A percentile compares a stretch with the other conserved stretches of the same genome.
Conservation (phyloP, 2,888 invertebrate species). For the Platycheirus rosarum region DNA sequence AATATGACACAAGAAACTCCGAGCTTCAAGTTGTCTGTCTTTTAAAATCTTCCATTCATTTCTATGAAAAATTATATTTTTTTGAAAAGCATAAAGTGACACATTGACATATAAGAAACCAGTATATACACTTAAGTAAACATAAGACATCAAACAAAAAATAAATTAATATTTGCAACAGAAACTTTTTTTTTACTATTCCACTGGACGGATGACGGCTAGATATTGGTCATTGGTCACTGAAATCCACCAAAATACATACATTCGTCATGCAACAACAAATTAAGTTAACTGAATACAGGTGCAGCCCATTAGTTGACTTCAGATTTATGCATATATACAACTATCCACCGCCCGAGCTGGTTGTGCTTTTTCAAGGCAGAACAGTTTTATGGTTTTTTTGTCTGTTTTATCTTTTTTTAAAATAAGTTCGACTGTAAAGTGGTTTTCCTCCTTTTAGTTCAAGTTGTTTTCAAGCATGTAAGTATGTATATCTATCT, state of each 20-base stretch:
- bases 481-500: conserved; percentile 11
- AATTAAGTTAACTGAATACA: conserved; percentile 51
- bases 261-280: conserved; percentile 4
- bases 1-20: background rate
- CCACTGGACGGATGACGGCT: conserved; percentile 13
- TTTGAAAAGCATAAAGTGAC: too few relatives aligned
- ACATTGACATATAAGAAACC: background rate
- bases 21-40: background rate
- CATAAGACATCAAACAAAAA: background rate
- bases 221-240: conserved; percentile 44
- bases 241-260: conserved; percentile 21
- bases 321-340: conserved; percentile 47
- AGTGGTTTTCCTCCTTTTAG: conserved; percentile 67
- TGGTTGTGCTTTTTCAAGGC: conserved; percentile 70
- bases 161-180: background rate
- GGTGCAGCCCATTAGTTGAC: conserved; percentile 66
- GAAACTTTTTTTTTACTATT: background rate
- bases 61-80: too few relatives aligned
- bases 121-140: background rate
- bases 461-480: conserved; percentile 35
- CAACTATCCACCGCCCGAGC: conserved; percentile 55
- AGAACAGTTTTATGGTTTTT: conserved; percentile 53
- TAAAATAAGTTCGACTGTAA: conserved; percentile 45
- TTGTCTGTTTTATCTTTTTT: conserved; percentile 8
- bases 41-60: background rate